Conservation (phyloP, 2,797 vertebrate species). For the Kryptopterus vitreolus region DNA sequence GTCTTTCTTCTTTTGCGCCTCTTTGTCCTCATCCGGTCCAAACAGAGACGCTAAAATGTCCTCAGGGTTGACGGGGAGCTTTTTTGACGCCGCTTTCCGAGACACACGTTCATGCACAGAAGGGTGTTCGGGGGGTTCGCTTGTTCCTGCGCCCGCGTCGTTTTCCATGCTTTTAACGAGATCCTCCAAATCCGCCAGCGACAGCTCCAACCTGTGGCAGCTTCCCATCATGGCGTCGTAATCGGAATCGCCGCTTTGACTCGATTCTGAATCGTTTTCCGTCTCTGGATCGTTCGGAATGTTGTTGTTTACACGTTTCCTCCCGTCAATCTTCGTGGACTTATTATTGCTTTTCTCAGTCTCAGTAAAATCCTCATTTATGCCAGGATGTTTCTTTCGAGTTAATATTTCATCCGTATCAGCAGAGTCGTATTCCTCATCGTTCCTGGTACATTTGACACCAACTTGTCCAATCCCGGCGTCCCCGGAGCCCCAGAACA, state of each 20-base stretch:
- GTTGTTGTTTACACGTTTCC: neutral
- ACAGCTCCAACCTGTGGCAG: conserved; percentile 76
- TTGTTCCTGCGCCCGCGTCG: conserved; percentile 25
- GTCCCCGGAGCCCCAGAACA: conserved; percentile 50
- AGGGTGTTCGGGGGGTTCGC: conserved; percentile 39
- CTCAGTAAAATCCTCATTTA: neutral
- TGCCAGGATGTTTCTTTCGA: conserved; percentile 64
- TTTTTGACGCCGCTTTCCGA: conserved; percentile 31
- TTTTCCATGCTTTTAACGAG: conserved; percentile 64
- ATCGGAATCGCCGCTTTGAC: conserved; percentile 70
- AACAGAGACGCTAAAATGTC: conserved; percentile 84
- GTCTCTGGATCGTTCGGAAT: conserved; percentile 16
- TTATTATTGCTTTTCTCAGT: neutral
- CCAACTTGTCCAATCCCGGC: conserved; percentile 42
- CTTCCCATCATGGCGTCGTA: conserved; percentile 84
- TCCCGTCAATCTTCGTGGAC: neutral
- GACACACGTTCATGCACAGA: conserved; percentile 9
- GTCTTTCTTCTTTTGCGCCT: conserved; percentile 49
- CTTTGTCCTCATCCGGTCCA: conserved; percentile 60
- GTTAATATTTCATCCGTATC: conserved; percentile 89
- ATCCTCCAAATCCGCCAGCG: conserved; percentile 78
- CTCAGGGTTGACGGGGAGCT: conserved; percentile 73
- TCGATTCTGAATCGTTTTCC: conserved; percentile 28
- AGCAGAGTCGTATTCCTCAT: conserved; percentile 79
- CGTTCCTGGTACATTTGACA: conserved; percentile 34